Base-by-base conservation (phyloP, 2,113 vertebrate genomes). In the Ivindomyrus marchei region DNA sequence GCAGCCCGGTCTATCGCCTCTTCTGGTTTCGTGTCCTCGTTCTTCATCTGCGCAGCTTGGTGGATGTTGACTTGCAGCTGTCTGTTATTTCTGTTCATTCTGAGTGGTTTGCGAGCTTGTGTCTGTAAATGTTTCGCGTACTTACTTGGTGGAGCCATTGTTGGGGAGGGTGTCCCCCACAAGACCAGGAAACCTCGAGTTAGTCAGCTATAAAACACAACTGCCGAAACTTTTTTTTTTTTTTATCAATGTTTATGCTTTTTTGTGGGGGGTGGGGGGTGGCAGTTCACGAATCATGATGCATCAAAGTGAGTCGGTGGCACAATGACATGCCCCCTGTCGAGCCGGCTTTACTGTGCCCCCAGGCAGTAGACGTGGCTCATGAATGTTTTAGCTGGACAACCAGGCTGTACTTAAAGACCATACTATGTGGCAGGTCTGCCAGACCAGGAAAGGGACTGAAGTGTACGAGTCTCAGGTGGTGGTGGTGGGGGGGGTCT, bases 331-430 rank as follows among this genome's bases (percentile, higher is more conserved):
- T 85, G 45, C 24, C 4, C 2, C 36, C 15, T 15, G 1, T 42
- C 7, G 3, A 47, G 42, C 19, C 2, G 2, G 24, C 39, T 87
- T 87, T 53, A 17, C 50, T 19, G 85, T 17, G 50, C 85, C 85
- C 39, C 11, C 85, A 87, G 85, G 85, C 50, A 87, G 15, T 53
- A 87, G 39, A 62, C 21, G 42, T 5, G 27, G 17, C 86, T 87
- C 86, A 88, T 88, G 53, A 88, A 88, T 88, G 56, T 45, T 87
- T 90, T 56, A 88, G 91, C 70, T 36, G n/a, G 31, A 19, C 4
- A 19, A 58, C 36, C 45, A 8, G 87, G 52, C 36, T 15, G 21
- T 36, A n/a, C 39, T 88, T 27, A 36, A 66, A 31, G 87, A 62
- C 52, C 31, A 88, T 10, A n/a, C 19, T 88, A 7, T 39, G 36